phyloP scores from a whole-genome alignment of 2,888 invertebrate species.

The Thereva unica region DNA sequence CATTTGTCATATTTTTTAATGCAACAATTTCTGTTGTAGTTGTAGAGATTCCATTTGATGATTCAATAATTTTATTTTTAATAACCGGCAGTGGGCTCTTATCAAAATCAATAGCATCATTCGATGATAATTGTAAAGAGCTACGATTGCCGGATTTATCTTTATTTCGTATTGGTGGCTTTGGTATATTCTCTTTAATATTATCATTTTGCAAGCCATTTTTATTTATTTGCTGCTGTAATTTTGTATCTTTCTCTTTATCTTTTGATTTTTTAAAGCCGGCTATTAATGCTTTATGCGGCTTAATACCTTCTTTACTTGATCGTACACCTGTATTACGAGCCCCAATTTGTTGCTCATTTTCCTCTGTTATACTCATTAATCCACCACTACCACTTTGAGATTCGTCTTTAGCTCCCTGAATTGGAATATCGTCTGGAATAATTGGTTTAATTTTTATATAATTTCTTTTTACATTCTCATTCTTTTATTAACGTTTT shows the following conservation, averaged over 20 bases:
- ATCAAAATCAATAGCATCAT: conserved; percentile 39
- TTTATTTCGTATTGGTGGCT: conserved; percentile 35
- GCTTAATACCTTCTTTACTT: conserved; percentile 52
- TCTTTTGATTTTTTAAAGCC: conserved; percentile 59
- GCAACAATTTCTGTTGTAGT: conserved; percentile 51
- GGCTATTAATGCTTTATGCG: conserved; percentile 57
- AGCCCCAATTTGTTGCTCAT: conserved; percentile 49
- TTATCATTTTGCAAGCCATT: conserved; percentile 17
- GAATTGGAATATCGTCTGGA: conserved; percentile 88
- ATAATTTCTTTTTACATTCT: too few species aligned
- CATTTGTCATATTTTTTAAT: conserved; percentile 53
- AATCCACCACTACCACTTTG: conserved; percentile 51
- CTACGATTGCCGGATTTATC: conserved; percentile 35
- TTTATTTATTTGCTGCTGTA: conserved; percentile 13
- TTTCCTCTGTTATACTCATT: conserved; percentile 56
- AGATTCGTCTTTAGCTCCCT: conserved; percentile 58
- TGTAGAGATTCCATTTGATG: conserved; percentile 6
- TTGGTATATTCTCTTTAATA: conserved; percentile 28
- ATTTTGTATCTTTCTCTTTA: conserved; percentile 53
- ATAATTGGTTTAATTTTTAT: conserved; percentile 43
- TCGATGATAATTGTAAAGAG: conserved; percentile 36
- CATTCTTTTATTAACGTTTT: conserved; percentile 16
- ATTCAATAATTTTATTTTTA: conserved; percentile 34
- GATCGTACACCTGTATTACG: conserved; percentile 55
- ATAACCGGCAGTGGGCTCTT: conserved; percentile 42